These are phyloP conservation scores for Promerops cafer DNA, from an alignment of 2,113 vertebrate genomes.

Conservation along the genomic window DNA sequence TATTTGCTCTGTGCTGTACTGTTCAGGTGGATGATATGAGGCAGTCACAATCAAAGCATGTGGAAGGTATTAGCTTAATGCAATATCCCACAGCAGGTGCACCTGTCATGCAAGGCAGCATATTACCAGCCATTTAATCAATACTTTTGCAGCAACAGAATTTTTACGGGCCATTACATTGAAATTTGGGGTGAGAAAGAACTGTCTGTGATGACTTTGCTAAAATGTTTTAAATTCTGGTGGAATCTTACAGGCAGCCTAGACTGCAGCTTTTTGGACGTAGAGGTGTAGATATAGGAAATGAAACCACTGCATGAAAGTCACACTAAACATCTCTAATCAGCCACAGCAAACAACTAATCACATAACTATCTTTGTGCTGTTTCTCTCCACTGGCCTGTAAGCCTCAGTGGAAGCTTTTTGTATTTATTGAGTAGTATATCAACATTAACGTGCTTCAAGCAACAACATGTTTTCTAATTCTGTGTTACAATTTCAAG, in stretches of 20 bases:
- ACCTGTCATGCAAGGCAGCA: background rate
- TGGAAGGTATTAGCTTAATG: background rate
- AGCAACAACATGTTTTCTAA: slow-evolving; percentile 40
- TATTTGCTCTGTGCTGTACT: background rate
- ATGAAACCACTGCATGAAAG: slow-evolving; percentile 20
- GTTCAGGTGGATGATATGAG: background rate
- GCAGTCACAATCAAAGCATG: background rate
- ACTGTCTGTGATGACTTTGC: background rate
- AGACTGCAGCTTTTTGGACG: background rate
- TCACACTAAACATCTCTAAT: slow-evolving; percentile 38
- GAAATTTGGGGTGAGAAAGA: background rate
- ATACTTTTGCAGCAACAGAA: background rate
- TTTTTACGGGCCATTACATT: background rate
- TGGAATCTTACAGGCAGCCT: slow-evolving; percentile 17
- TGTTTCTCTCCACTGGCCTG: slow-evolving; percentile 20
- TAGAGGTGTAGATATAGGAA: background rate
- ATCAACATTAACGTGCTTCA: slow-evolving; percentile 52
- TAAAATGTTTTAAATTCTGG: slow-evolving; percentile 31
- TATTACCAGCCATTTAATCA: background rate
- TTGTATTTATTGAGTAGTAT: slow-evolving; percentile 58
- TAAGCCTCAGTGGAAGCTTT: slow-evolving; percentile 31
- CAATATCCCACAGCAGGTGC: background rate
- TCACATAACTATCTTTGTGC: slow-evolving; percentile 7
- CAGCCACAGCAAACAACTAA: slow-evolving; percentile 25
- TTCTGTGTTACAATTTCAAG: slow-evolving; percentile 35